Conservation (phyloP, 2,888 invertebrate genomes). For the Heliothis peltigera region DNA sequence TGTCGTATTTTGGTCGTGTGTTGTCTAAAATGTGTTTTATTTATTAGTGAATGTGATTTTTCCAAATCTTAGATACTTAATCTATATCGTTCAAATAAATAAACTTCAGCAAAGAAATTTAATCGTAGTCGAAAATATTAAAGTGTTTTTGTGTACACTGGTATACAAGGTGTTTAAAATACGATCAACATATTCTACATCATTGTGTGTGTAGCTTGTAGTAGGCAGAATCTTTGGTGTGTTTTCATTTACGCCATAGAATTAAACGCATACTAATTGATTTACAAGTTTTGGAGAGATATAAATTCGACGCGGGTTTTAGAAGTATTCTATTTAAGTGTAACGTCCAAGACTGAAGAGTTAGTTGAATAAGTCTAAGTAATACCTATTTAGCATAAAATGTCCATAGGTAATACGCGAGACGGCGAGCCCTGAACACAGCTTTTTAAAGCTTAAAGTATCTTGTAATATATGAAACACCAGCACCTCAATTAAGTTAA, state of each 20-base stretch:
- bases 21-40: constrained; percentile 78
- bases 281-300: constrained; percentile 73
- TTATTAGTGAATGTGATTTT: constrained; percentile 82
- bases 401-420: constrained; percentile 86
- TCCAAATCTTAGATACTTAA: constrained; percentile 77
- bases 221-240: constrained; percentile 56
- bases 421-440: constrained; percentile 70
- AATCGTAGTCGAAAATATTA: constrained; percentile 52
- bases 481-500: constrained; percentile 1
- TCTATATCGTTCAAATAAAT: constrained; percentile 56
- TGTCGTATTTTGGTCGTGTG: constrained; percentile 82
- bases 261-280: constrained; percentile 67
- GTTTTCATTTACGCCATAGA: constrained; percentile 70
- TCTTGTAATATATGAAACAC: constrained; percentile 63
- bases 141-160: constrained; percentile 30
- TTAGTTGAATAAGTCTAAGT: constrained; percentile 88
- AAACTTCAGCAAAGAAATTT: constrained; percentile 48
- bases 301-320: constrained; percentile 88
- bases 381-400: constrained; percentile 88
- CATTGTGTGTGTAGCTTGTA: constrained; percentile 44
- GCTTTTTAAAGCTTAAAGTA: constrained; percentile 62
- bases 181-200: constrained; percentile 22
- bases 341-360: constrained; percentile 90
- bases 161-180: constrained; percentile 10
- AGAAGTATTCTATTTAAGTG: constrained; percentile 89